A percentile compares a stretch with the other conserved stretches of the same genome.
Evolutionary conservation across 1,140 invertebrate species (phyloP).

Genomic region (Colletes latitarsis): DNA sequence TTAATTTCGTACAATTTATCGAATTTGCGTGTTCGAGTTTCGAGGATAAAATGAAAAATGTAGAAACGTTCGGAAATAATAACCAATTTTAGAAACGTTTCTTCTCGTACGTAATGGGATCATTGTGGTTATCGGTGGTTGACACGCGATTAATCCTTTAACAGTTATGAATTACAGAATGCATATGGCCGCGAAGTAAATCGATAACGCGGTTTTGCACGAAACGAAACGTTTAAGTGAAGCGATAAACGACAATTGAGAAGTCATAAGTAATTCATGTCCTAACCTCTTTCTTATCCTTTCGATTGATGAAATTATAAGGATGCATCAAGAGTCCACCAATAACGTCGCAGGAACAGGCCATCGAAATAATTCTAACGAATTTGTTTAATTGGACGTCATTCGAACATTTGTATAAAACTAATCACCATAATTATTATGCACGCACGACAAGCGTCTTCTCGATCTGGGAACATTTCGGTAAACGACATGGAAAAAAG

Average conservation of each 20-base stretch:
- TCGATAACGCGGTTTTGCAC: neutral
- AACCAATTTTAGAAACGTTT: neutral
- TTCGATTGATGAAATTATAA: neutral
- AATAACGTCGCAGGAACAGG: neutral
- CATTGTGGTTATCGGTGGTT: neutral
- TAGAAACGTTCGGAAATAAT: neutral
- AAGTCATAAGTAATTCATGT: neutral
- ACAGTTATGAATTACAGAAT: neutral
- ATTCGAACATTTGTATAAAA: too few relatives aligned
- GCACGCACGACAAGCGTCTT: too few relatives aligned
- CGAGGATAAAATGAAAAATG: neutral
- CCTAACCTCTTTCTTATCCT: neutral
- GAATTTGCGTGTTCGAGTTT: neutral
- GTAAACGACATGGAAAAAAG: neutral
- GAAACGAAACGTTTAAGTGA: neutral
- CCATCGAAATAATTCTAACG: neutral
- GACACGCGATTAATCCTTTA: constrained; percentile 8
- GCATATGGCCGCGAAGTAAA: neutral
- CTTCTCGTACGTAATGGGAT: neutral
- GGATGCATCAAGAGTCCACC: neutral
- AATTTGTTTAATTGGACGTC: too few relatives aligned
- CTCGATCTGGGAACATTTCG: too few relatives aligned
- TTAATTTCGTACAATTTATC: neutral
- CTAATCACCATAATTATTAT: too few relatives aligned
- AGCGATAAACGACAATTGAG: neutral